Percentiles rank a stretch among this genome's conserved stretches.
phyloP scores from a whole-genome alignment of 2,888 invertebrate species.

The Malthinus flaveolus region DNA sequence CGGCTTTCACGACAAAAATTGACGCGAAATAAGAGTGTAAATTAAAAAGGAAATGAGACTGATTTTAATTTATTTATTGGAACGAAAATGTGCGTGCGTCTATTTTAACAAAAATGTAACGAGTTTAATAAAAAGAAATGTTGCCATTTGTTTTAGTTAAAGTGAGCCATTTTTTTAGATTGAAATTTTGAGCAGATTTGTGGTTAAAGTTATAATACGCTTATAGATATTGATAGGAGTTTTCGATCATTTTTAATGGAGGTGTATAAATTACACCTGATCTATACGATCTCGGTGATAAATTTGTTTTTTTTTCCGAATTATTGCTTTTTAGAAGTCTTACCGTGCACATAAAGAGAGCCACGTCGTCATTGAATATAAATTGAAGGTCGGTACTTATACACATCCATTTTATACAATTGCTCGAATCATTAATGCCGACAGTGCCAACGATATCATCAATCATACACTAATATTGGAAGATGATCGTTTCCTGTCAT shows the following conservation, averaged over 20 bases:
- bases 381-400: constrained; percentile 11
- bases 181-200: background rate
- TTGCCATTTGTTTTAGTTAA: no score
- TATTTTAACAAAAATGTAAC: no score
- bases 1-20: constrained; percentile 18
- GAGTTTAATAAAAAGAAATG: no score
- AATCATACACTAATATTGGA: constrained; percentile 16
- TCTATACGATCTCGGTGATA: constrained; percentile 11
- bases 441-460: constrained; percentile 19
- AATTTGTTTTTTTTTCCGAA: background rate
- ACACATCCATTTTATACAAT: constrained; percentile 22
- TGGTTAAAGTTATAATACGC: constrained; percentile 8
- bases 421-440: constrained; percentile 18
- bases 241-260: constrained; percentile 16
- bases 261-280: constrained; percentile 10
- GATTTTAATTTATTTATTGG: background rate
- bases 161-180: background rate
- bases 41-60: background rate
- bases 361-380: constrained; percentile 1
- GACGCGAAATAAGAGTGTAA: background rate
- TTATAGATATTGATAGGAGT: constrained; percentile 13
- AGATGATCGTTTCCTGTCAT: constrained; percentile 17
- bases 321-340: background rate
- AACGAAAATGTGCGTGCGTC: no score
- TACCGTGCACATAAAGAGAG: background rate